These are phyloP conservation scores for Agrypnus murinus DNA, from an alignment of 2,888 invertebrate species.

Conservation along the genomic window DNA sequence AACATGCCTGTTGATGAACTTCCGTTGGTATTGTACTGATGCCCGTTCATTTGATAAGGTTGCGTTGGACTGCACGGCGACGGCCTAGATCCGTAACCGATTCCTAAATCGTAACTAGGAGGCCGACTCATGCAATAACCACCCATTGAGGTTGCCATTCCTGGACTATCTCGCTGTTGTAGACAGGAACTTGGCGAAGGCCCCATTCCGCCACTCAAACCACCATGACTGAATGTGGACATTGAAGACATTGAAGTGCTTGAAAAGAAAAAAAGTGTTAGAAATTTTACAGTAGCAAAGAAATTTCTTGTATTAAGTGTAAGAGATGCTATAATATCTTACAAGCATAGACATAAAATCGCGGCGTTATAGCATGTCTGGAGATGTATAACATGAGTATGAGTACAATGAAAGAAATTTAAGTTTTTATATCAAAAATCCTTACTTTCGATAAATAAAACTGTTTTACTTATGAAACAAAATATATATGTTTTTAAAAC, in stretches of 20 bases:
- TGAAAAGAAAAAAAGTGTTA: constrained; percentile 44
- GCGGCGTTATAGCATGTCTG: too few species aligned
- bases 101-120: constrained; percentile 74
- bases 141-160: constrained; percentile 69
- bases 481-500: too few species aligned
- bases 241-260: constrained; percentile 75
- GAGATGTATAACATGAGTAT: too few species aligned
- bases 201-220: constrained; percentile 68
- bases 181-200: constrained; percentile 75
- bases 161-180: constrained; percentile 75
- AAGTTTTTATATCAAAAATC: too few species aligned
- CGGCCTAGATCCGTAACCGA: constrained; percentile 75
- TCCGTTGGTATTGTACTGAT: constrained; percentile 74
- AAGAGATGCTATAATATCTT: too few species aligned
- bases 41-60: constrained; percentile 77
- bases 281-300: not conserved
- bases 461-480: too few species aligned
- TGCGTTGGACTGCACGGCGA: constrained; percentile 81
- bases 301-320: too few species aligned
- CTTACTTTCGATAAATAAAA: too few species aligned
- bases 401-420: too few species aligned
- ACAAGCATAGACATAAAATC: too few species aligned
- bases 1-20: constrained; percentile 73
- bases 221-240: constrained; percentile 71
- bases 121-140: constrained; percentile 75